Evolutionary conservation across 1,140 invertebrate species (phyloP), one percentile per base, ranked within the genome.

Genomic region (Neotoxoptera formosana): DNA sequence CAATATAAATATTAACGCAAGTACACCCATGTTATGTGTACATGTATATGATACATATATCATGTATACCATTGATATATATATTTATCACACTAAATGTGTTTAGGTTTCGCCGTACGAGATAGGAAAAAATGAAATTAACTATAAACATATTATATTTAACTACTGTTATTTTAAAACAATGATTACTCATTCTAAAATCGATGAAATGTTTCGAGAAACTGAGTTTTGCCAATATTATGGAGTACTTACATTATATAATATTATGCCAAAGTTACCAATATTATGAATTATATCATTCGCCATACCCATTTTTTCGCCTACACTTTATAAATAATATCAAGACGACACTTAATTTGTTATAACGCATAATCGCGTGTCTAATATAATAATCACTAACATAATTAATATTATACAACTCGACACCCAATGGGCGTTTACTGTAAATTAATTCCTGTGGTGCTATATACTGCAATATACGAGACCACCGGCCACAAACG

Each of bases 121-220:
- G 60, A 67, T n/a, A n/a, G 0, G 30, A 8, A 67, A 67, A 67
- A 67, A 67, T n/a, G 9, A 30, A 67, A 67, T 67, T 60, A 67
- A n/a, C 30, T 67, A 1, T n/a, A n/a, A n/a, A 67, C 60, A n/a
- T n/a, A n/a, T 41, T 41, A 41, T 41, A 76, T 76, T n/a, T 76
- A 76, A 76, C 14, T 76, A 23, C 23, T 67, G 60, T 67, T 30
- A 20, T 51, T 67, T 67, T 67, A 30, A n/a, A 67, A 67, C 30
- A 67, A 86, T 86, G 36, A 86, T 86, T 86, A 86, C 9, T 47
- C 41, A 86, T 86, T 45, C 36, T 83, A 36, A 83, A 23, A 83
- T 83, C 81, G 23, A 47, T n/a, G 41, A 84, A 14, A 84, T 45
- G 3, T 84, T 45, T 23, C 23, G 9, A 84, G 23, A 45, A 84